These are phyloP conservation scores for Drosophila pegasa DNA, from an alignment of 2,888 invertebrate species.

Conservation along the genomic window DNA sequence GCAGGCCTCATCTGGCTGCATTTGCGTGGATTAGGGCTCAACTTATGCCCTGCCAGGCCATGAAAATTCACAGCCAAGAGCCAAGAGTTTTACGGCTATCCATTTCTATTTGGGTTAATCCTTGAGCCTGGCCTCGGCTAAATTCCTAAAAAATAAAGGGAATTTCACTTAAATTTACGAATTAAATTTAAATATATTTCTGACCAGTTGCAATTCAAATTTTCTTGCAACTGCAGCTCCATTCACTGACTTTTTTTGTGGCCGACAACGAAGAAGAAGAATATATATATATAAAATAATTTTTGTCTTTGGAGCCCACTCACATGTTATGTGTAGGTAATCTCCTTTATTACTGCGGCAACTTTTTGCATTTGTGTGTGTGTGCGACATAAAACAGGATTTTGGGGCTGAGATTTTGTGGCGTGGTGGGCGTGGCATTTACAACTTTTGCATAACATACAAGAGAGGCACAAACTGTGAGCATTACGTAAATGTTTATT, in stretches of 20 bases:
- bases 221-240: slow-evolving; percentile 40
- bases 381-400: slow-evolving; percentile 73
- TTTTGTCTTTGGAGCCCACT: slow-evolving; percentile 54
- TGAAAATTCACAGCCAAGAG: slow-evolving; percentile 4
- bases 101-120: slow-evolving; percentile 26
- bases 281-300: slow-evolving; percentile 45
- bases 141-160: slow-evolving; percentile 1
- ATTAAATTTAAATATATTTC: slow-evolving; percentile 40
- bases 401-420: slow-evolving; percentile 39
- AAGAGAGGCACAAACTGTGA: slow-evolving; percentile 53
- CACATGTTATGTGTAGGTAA: slow-evolving; percentile 76
- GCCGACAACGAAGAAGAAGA: slow-evolving; percentile 11
- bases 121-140: slow-evolving; percentile 3
- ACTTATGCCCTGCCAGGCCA: slow-evolving; percentile 15
- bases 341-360: slow-evolving; percentile 80
- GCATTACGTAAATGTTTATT: slow-evolving; percentile 76
- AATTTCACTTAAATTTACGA: slow-evolving; percentile 33
- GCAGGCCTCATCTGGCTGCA: slow-evolving; percentile 22
- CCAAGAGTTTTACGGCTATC: slow-evolving; percentile 22
- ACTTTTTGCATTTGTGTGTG: slow-evolving; percentile 53
- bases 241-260: slow-evolving; percentile 59
- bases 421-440: slow-evolving; percentile 43
- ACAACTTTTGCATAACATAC: slow-evolving; percentile 75
- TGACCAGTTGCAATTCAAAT: slow-evolving; percentile 19
- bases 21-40: slow-evolving; percentile 15